Evolutionary conservation across 2,113 vertebrate species (phyloP), one percentile per base, ranked within the genome.

Genomic region (Hyperoodon ampullatus): DNA sequence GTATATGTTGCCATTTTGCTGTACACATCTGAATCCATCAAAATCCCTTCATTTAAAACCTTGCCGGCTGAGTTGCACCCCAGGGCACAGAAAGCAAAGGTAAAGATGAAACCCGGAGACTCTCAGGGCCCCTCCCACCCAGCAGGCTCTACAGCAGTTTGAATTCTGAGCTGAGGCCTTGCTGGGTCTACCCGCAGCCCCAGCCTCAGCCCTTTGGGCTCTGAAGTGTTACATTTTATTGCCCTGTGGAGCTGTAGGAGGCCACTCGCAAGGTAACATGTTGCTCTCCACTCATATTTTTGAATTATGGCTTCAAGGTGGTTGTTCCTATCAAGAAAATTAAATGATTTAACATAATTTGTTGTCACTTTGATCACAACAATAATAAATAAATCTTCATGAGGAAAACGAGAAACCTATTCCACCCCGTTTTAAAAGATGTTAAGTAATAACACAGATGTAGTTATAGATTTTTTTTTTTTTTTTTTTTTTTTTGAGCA

Each of bases 351-450:
- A 98, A 96, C 91, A 80, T 97, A 84, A 70, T 98, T 98, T 98
- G 94, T 96, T 97, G 96, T 95, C 98, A 92, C 98, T 99, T 97
- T 98, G 98, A 98, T 98, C 81, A 66, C 96, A 97, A 95, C 93
- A 97, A 98, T 97, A 98, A 98, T 98, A 98, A 98, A 98, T 97
- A 97, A 98, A 90, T 98, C 98, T 98, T 96, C 96, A 97, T 95
- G 97, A 97, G 95, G 96, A 98, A 98, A 96, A 91, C 2, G 87
- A 95, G 95, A 95, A 98, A 98, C 97, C 98, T n/a, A 90, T 98
- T 97, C 96, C 44, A 44, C 96, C 93, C 94, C 88, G 21, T 97
- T 98, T 98, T 96, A 90, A 98, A 98, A 98, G 97, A 98, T 97
- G 97, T 97, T 98, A 98, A 98, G 88, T 98, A 96, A 93, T 96